Percentiles rank a stretch among this genome's conserved stretches.
Conservation (phyloP, 2,888 invertebrate genomes). For the Drosophila hamatofila region DNA sequence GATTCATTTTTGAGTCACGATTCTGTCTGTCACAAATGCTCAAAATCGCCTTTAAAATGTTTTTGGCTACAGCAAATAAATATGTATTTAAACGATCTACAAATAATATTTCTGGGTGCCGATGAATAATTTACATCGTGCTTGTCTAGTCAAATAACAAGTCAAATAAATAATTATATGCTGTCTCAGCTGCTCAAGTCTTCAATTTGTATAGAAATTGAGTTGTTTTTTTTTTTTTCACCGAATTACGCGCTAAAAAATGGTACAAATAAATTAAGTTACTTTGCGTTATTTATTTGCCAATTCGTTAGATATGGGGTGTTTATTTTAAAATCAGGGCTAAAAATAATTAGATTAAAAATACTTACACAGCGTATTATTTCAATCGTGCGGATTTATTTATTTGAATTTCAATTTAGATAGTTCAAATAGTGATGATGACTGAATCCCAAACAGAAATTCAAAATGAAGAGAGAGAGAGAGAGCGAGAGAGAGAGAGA, state of each 20-base stretch:
- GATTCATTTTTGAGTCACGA: background rate
- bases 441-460: constrained; percentile 1
- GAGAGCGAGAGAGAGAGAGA: too few species aligned
- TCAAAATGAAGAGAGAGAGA: background rate
- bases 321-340: constrained; percentile 9
- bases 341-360: constrained; percentile 14
- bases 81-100: background rate
- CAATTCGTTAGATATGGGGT: constrained; percentile 11
- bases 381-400: background rate
- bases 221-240: background rate
- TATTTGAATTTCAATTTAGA: background rate
- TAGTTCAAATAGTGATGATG: background rate
- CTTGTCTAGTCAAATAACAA: constrained; percentile 11
- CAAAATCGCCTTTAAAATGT: constrained; percentile 10
- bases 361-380: background rate
- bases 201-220: background rate
- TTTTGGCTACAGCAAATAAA: constrained; percentile 4
- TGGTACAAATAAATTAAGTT: constrained; percentile 12
- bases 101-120: constrained; percentile 21
- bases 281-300: constrained; percentile 28
- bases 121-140: constrained; percentile 23
- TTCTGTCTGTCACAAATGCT: background rate
- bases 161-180: constrained; percentile 27
- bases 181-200: constrained; percentile 6
- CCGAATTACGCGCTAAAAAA: constrained; percentile 23